Evolutionary conservation across 2,888 invertebrate species (phyloP), one percentile per base, ranked within the genome.

Genomic region (Sinohyriopsis cumingii): DNA sequence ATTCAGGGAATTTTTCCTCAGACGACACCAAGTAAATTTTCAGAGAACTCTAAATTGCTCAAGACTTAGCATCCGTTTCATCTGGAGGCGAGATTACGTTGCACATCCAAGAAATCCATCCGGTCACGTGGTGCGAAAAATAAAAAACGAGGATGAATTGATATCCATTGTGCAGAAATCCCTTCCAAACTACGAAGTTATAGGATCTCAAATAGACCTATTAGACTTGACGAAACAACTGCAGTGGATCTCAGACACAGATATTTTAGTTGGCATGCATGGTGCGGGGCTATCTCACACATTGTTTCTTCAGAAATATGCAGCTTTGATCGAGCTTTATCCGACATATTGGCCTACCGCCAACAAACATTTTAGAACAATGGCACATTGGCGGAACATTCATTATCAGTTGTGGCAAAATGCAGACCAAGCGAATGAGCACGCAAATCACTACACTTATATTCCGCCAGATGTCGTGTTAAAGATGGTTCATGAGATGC

Each of bases 221-320:
- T 76, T 86, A 63, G 59, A 78, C 12, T 84, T 90, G 81, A 59
- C 72, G 18, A 65, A 84, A 22, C 90, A 90, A 78, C 76, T 90
- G 45, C 55, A 80, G 59, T 28, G 79, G 3, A 80, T 89, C 12
- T 54, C 81, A 2, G 69, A 75, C 9, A 83, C 87, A 0, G 88
- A 89, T 73, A 81, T 89, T 63, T 72, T 89, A 20, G 80, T 89
- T 1, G 89, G 89, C 3, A 89, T 90, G 88, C 90, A 89, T 59
- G 90, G 90, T 7, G 90, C 89, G 4, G 89, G 88, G 4, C 76
- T 90, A 25, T 83, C 88, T 5, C 86, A 88, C 63, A 80, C 87
- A 3, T 67, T 89, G 18, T 89, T 89, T 69, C 75, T 90, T n/a
- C 87, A 88, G 0, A 71, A 76, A n/a, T 82, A 84, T 60, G 81